Base-by-base conservation (phyloP, 2,113 vertebrate species). In the Orientallactaga bullata region DNA sequence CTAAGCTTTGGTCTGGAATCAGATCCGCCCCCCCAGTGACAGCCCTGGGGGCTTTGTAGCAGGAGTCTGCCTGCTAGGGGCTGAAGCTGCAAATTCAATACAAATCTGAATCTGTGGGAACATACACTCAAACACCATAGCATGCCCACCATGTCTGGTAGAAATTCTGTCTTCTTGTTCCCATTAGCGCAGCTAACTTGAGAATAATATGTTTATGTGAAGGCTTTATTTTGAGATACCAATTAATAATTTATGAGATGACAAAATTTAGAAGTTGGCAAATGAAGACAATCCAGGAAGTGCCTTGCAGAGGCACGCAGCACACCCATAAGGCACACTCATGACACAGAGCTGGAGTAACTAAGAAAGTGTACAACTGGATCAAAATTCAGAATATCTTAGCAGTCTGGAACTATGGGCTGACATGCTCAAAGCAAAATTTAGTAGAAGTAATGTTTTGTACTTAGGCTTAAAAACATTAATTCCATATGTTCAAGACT, bases 301-400 rank as follows among this genome's bases (percentile, higher is more conserved):
- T 51, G 26, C 42, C n/a, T 66, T 73, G 30, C 16, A 85, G 71
- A 80, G 80, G 79, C 28, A 58, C 28, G 47, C 28, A 5, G n/a
- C 28, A 5, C 13, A 81, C 79, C n/a, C 60, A 3, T 60, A 71
- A 91, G 71, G 39, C 12, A 3, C 87, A 80, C 60, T 74, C 11
- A 51, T 12, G 28, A 30, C 51, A 72, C 51, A 71, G 26, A 68
- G 47, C 78, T 58, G 17, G 74, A 42, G 24, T 42, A 47, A 60
- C 47, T 30, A 85, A 66, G 72, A 58, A 60, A 65, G n/a, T 77
- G 55, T 16, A 20, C 72, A 60, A 79, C 35, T 28, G 17, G 71
- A 83, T 85, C 28, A 88, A 92, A 88, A 92, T 74, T 79, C 58
- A 95, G 91, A 92, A 47, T 89, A 83, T 76, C 81, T 95, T 39